phyloP scores from a whole-genome alignment of 2,797 vertebrate genomes.

The Sandelia bainsii region DNA sequence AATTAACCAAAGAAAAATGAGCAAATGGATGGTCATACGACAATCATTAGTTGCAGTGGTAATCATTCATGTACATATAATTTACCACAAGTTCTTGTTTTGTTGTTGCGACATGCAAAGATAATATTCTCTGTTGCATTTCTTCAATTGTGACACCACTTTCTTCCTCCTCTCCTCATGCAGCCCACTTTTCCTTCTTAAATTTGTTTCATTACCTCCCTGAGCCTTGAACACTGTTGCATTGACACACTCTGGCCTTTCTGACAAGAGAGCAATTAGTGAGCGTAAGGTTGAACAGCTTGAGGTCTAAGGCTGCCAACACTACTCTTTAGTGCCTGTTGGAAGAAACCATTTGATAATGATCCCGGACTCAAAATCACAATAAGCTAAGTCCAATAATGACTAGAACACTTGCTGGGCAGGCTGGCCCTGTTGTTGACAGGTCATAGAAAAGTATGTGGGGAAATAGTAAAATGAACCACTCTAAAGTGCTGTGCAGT shows the following conservation, averaged over 20 bases:
- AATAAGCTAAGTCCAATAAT: conserved; percentile 48
- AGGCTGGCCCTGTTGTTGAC: conserved; percentile 20
- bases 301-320: conserved; percentile 65
- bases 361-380: conserved; percentile 43
- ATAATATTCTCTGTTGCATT: background rate
- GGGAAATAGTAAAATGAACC: conserved; percentile 8
- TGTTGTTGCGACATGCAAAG: background rate
- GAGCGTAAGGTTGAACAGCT: conserved; percentile 73
- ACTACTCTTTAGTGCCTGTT: conserved; percentile 48
- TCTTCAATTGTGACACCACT: background rate
- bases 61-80: background rate
- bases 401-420: conserved; percentile 32
- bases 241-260: conserved; percentile 63
- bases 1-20: background rate
- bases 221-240: conserved; percentile 63
- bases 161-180: background rate
- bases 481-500: conserved; percentile 1
- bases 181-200: conserved; percentile 4
- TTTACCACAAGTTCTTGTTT: background rate
- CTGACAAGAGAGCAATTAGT: conserved; percentile 77
- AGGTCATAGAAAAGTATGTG: conserved; percentile 35
- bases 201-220: conserved; percentile 52
- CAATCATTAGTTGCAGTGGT: background rate
- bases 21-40: no score
- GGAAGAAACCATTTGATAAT: conserved; percentile 66